Base-by-base conservation (phyloP, 2,113 vertebrate genomes). In the Coturnix japonica region DNA sequence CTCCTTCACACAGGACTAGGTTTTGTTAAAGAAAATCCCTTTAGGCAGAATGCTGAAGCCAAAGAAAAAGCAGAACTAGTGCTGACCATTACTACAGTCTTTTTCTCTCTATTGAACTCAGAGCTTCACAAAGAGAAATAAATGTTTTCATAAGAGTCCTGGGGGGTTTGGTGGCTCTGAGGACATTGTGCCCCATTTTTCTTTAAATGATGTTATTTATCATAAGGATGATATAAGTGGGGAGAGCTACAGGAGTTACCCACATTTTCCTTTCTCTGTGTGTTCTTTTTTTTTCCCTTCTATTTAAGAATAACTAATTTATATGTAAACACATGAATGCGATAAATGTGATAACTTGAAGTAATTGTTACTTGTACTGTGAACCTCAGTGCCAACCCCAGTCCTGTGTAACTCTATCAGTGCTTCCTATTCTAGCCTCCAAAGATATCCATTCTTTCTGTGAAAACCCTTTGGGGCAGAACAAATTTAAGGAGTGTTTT, bases 11-110 rank as follows among this genome's bases (percentile, higher is more conserved):
- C 3, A 39, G 54, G 54, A 21, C 0, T 0, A 33, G 85, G 56
- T 91, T 95, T 92, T 80, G 79, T 92, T 59, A 53, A 71, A 74
- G 89, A 71, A 80, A 85, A 60, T 74, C 84, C 64, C 94, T 73
- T 2, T n/a, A 72, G 91, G 82, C 65, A 87, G 13, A 72, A 91
- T 39, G 28, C 30, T 39, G 23, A 74, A 47, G 33, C 33, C 18
- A 28, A 60, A 92, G 30, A 44, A 63, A 85, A 90, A 82, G 26
- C 11, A 56, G 25, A 37, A 31, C 43, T 56, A 22, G 59, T 7
- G 69, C 33, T 13, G 60, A 57, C 16, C 46, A 77, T 74, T 74
- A 47, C 60, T 77, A 81, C 51, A 67, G 60, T 7, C 0, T 11
- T 85, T 44, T 85, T 37, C 43, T 87, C 25, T 63, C 23, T 9